Conservation (phyloP, 2,888 invertebrate genomes). For the Pyrgus malvae region DNA sequence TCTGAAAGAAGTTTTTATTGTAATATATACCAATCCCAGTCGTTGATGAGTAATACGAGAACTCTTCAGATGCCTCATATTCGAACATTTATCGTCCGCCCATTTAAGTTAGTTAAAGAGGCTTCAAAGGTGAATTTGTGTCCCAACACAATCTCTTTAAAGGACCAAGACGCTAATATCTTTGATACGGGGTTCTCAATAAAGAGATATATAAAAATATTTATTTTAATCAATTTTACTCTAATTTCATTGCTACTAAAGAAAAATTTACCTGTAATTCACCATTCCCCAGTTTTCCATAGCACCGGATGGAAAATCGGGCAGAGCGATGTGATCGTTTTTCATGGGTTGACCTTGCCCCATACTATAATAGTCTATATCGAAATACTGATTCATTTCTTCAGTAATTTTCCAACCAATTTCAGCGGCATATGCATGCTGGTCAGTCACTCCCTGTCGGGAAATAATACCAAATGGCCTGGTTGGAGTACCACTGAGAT, state of each 20-base stretch:
- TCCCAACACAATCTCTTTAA: too few species aligned
- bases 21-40: too few species aligned
- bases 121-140: too few species aligned
- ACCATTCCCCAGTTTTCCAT: slow-evolving; percentile 95
- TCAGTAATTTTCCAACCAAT: slow-evolving; percentile 70
- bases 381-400: slow-evolving; percentile 82
- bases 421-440: slow-evolving; percentile 72
- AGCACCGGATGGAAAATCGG: slow-evolving; percentile 89
- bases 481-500: slow-evolving; percentile 41
- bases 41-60: too few species aligned
- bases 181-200: too few species aligned
- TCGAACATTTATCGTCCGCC: too few species aligned
- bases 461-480: slow-evolving; percentile 68
- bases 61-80: too few species aligned
- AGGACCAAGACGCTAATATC: too few species aligned
- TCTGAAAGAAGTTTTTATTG: slow-evolving; percentile 43
- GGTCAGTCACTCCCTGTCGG: slow-evolving; percentile 56
- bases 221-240: too few species aligned
- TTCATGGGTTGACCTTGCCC: slow-evolving; percentile 73
- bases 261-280: slow-evolving; percentile 84
- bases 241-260: too few species aligned
- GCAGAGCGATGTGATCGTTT: slow-evolving; percentile 88
- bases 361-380: slow-evolving; percentile 76
- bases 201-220: too few species aligned
- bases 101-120: too few species aligned